These are phyloP conservation scores for Mythimna impura DNA, from an alignment of 2,888 invertebrate species.

Conservation along the genomic window DNA sequence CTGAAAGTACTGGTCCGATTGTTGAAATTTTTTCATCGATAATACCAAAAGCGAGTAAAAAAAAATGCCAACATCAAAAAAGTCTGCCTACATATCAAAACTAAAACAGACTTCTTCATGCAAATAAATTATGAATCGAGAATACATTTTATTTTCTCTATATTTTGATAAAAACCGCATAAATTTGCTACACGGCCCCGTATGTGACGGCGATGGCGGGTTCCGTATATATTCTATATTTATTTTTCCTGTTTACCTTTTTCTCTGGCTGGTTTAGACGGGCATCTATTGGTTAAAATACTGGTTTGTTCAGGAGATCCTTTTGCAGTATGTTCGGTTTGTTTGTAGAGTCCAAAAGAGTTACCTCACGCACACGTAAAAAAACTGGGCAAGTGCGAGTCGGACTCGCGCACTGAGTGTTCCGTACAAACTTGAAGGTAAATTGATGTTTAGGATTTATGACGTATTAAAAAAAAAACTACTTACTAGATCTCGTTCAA, in stretches of 20 bases:
- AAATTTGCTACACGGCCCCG: constrained; percentile 55
- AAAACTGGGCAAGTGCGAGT: no score
- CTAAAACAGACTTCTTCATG: constrained; percentile 50
- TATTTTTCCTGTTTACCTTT: constrained; percentile 48
- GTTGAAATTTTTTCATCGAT: no score
- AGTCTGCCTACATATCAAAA: constrained; percentile 48
- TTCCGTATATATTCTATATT: constrained; percentile 38
- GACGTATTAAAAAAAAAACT: no score
- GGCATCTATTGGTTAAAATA: background rate
- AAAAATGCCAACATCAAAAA: constrained; percentile 19
- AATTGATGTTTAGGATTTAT: no score
- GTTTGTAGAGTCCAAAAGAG: background rate
- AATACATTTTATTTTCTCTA: constrained; percentile 53
- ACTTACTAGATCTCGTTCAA: no score
- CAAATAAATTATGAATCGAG: constrained; percentile 68
- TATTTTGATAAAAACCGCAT: constrained; percentile 69
- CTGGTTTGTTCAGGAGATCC: background rate
- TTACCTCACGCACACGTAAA: no score
- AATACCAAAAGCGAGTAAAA: no score
- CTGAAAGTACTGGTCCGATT: no score
- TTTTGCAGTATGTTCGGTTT: background rate
- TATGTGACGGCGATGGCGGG: constrained; percentile 25
- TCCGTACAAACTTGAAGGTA: no score
- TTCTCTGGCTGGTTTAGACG: constrained; percentile 4
- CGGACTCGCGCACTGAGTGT: no score